Evolutionary conservation across 2,888 invertebrate species (phyloP).

Genomic region (Ectemnius lituratus): DNA sequence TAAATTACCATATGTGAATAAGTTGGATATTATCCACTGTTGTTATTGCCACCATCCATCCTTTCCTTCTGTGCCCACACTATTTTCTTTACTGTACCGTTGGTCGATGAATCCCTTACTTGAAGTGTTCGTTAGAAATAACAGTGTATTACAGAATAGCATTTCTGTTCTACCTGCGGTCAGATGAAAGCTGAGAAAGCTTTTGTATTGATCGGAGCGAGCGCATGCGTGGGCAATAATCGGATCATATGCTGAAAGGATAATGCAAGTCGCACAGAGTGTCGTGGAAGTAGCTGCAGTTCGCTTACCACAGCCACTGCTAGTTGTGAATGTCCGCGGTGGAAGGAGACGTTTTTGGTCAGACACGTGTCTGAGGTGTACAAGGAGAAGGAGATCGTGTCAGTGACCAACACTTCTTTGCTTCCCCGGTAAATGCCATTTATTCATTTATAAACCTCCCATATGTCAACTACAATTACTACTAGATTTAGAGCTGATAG

Average conservation of each 20-base stretch:
- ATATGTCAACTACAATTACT: too few species aligned
- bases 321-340: constrained; percentile 44
- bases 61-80: neutral
- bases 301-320: constrained; percentile 43
- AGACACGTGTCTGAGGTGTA: constrained; percentile 57
- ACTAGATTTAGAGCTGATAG: too few species aligned
- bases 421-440: constrained; percentile 34
- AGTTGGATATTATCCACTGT: neutral
- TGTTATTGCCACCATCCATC: neutral
- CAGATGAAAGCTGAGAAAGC: constrained; percentile 24
- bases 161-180: constrained; percentile 27
- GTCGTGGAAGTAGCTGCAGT: constrained; percentile 45
- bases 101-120: constrained; percentile 23
- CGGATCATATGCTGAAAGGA: constrained; percentile 60
- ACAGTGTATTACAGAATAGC: neutral
- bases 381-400: constrained; percentile 12
- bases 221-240: constrained; percentile 64
- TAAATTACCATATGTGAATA: neutral
- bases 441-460: neutral
- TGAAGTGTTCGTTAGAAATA: neutral
- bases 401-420: constrained; percentile 16
- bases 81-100: constrained; percentile 1
- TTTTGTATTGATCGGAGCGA: constrained; percentile 63
- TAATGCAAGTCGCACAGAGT: constrained; percentile 46
- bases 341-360: constrained; percentile 41